Conservation (phyloP, 2,797 vertebrate genomes). For the Serranus cabrilla region DNA sequence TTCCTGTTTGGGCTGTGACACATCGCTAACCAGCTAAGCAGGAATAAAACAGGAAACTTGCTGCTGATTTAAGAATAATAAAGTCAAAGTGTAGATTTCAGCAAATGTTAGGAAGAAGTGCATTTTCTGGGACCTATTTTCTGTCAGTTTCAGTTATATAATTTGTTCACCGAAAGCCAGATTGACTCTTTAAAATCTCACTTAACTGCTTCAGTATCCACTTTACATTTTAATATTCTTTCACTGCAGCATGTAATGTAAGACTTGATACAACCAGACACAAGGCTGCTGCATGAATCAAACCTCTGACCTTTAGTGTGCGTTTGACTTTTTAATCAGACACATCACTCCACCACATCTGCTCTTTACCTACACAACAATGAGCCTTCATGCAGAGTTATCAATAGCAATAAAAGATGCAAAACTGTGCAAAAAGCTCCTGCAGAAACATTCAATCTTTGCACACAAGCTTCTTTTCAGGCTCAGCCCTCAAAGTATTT, state of each 20-base stretch:
- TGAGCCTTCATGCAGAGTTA: not conserved
- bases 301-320: conserved; percentile 26
- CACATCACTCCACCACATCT: not conserved
- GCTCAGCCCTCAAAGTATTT: not conserved
- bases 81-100: not conserved
- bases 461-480: not conserved
- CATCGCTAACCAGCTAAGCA: not conserved
- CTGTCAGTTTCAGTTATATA: not conserved
- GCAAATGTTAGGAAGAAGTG: not conserved
- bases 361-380: not conserved
- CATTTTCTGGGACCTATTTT: not conserved
- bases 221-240: not conserved
- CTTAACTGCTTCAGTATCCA: not conserved
- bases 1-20: not conserved
- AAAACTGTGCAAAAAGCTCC: not conserved
- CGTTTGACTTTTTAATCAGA: not conserved
- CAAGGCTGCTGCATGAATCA: not conserved
- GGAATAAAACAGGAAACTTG: not conserved
- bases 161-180: not conserved
- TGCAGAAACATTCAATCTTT: not conserved
- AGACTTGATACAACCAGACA: not conserved
- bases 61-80: not conserved
- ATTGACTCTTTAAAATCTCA: not conserved
- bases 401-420: not conserved
- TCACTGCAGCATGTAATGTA: not conserved